Evolutionary conservation across 2,113 vertebrate genomes (phyloP).

Genomic region (Brachyhypopomus gauderio): DNA sequence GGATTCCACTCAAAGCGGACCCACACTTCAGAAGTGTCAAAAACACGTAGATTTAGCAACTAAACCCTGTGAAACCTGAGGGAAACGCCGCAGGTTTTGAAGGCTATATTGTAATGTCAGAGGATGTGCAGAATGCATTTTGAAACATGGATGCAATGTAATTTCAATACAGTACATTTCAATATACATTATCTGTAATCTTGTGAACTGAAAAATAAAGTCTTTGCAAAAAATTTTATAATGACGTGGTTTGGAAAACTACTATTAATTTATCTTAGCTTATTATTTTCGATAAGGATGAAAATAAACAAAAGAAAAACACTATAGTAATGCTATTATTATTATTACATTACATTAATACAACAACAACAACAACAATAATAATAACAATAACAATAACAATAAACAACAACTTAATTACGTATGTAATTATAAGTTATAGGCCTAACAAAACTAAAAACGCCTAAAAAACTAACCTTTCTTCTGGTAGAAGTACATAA

Average conservation of each 20-base stretch:
- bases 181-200: slow-evolving; percentile 37
- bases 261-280: neutral
- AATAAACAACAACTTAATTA: no score
- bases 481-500: no score
- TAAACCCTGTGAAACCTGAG: neutral
- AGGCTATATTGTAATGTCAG: neutral
- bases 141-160: neutral
- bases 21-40: slow-evolving; percentile 34
- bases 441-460: no score
- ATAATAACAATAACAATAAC: no score
- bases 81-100: neutral
- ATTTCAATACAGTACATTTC: neutral
- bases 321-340: neutral
- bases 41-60: neutral
- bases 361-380: no score
- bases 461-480: no score
- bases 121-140: neutral
- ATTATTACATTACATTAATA: neutral
- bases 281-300: neutral
- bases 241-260: slow-evolving; percentile 19
- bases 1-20: slow-evolving; percentile 38
- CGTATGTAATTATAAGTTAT: no score
- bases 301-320: no score
- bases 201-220: slow-evolving; percentile 45
- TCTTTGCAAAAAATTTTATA: neutral